A percentile compares a stretch with the other conserved stretches of the same genome.
These are phyloP conservation scores for Sarcophaga carnaria DNA, from an alignment of 2,888 invertebrate species.

Conservation along the genomic window DNA sequence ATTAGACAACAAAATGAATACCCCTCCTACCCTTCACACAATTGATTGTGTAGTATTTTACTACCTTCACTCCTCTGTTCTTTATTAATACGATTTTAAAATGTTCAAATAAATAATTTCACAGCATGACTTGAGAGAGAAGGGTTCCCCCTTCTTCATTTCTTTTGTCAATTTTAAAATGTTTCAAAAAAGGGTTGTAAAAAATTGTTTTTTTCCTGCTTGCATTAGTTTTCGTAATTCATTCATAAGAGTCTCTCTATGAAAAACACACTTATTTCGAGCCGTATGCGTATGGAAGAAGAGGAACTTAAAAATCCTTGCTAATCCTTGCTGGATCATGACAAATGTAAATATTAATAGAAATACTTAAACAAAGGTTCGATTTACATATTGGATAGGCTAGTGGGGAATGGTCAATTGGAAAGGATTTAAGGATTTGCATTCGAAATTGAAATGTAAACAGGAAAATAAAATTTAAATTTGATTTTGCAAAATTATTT, in stretches of 20 bases:
- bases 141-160: conserved; percentile 11
- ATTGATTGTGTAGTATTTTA: neutral
- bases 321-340: conserved; percentile 64
- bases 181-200: conserved; percentile 54
- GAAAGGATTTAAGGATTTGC: conserved; percentile 8
- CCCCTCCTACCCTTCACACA: conserved; percentile 28
- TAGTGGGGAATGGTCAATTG: conserved; percentile 47
- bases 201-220: conserved; percentile 29
- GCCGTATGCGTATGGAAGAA: neutral
- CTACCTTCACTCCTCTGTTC: conserved; percentile 2
- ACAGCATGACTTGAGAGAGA: conserved; percentile 59
- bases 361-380: conserved; percentile 50
- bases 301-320: conserved; percentile 49
- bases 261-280: conserved; percentile 36
- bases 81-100: conserved; percentile 76
- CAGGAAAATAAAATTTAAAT: conserved; percentile 44
- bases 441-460: neutral
- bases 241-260: neutral
- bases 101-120: conserved; percentile 71
- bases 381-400: conserved; percentile 36
- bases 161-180: conserved; percentile 37
- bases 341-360: conserved; percentile 64
- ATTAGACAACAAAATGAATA: conserved; percentile 70
- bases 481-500: neutral
- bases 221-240: neutral